A percentile compares a stretch with the other conserved stretches of the same genome.
phyloP scores from a whole-genome alignment of 1,140 invertebrate species.

The Andricus grossulariae region DNA sequence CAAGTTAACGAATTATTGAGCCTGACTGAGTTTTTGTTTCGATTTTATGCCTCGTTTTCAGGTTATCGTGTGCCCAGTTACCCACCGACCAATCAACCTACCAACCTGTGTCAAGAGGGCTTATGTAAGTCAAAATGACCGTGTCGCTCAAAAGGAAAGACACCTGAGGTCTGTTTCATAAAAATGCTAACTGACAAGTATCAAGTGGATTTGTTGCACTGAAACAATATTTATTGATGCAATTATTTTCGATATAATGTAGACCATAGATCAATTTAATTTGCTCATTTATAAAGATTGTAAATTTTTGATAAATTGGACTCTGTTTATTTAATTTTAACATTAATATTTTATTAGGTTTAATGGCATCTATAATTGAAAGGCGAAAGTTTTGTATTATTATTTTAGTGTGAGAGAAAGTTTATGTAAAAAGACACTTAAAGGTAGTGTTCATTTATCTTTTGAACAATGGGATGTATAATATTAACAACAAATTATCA shows the following conservation, averaged over 20 bases:
- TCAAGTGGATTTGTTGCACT: conserved; percentile 2
- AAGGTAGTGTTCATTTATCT: not conserved
- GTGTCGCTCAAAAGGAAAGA: conserved; percentile 23
- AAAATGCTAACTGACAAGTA: conserved; percentile 24
- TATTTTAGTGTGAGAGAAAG: not conserved
- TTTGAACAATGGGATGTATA: not conserved
- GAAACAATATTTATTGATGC: conserved; percentile 5
- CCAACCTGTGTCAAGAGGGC: not conserved
- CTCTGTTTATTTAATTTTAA: too few species aligned
- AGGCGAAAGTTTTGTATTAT: too few species aligned
- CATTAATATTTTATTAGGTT: too few species aligned
- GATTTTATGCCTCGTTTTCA: conserved; percentile 40
- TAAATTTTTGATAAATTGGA: too few species aligned
- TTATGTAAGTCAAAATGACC: conserved; percentile 15
- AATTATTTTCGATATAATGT: not conserved
- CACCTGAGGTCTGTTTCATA: conserved; percentile 10
- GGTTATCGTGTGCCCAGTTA: conserved; percentile 32
- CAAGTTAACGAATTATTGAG: conserved; percentile 39
- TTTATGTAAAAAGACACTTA: not conserved
- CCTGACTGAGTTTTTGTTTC: conserved; percentile 41
- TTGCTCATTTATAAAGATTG: not conserved
- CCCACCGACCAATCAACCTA: conserved; percentile 36
- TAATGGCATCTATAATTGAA: too few species aligned
- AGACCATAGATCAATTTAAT: not conserved
- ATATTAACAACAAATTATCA: too few species aligned